Base-by-base conservation (phyloP, 1,140 invertebrate species). In the Zaprionus ornatus region DNA sequence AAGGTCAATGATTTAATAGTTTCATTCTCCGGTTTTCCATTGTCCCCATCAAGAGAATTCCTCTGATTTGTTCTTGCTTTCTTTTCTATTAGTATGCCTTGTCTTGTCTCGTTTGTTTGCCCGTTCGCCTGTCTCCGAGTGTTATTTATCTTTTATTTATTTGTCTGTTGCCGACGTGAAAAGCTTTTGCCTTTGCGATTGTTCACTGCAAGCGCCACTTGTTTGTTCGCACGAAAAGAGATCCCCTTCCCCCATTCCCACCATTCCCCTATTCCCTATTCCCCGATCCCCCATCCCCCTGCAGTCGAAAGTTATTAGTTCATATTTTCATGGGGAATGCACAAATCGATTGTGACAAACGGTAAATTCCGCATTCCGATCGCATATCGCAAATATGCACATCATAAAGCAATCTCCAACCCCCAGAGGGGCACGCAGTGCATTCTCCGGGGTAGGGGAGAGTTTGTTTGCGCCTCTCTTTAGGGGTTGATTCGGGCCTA, bases 1-100 rank as follows among this genome's bases (percentile, higher is more conserved):
- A 88, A 88, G 85, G 85, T 88, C 85, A 88, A 90, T 88, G 85
- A 79, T 88, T 88, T 90, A 90, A 85, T 88, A 90, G 79, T 82
- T 82, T 85, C 81, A 55, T 70, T 71, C 60, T 55, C 61, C 68
- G 57, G 68, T 69, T 73, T 48, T 77, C 65, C 70, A 70, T 73
- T 79, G 72, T 81, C 0, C 19, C 10, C 45, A 23, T 23, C 19
- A 15, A 64, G 54, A 45, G 40, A 45, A 75, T 68, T 71, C 21
- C 52, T 79, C 54, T 70, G 64, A 64, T 48, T 67, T 67, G 64
- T 65, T 69, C 62, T 69, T 60, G 64, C 54, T 65, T 21, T 57
- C 61, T 57, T 52, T 25, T 59, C 59, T 32, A 25, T 10, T 32
- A 32, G 29, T 32, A 48, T 60, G 50, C 25, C 48, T 61, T 64